A percentile compares a stretch with the other conserved stretches of the same genome.
These are phyloP conservation scores for Alcedo quadribrachys DNA, from an alignment of 2,797 vertebrate genomes.

Conservation along the genomic window DNA sequence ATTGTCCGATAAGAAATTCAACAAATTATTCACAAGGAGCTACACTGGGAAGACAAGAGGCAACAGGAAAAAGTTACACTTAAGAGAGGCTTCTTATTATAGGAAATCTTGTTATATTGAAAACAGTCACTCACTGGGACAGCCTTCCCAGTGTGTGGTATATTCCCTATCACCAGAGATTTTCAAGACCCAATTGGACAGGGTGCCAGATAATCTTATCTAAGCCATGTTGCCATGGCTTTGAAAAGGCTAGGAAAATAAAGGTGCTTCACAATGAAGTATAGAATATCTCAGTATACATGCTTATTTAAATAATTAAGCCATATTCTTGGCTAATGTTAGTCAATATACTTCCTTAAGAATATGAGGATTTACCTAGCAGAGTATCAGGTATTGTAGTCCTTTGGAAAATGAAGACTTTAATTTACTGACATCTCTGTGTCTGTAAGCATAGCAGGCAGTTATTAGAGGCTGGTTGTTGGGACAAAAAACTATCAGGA, in stretches of 20 bases:
- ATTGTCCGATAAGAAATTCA: background rate
- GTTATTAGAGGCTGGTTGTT: background rate
- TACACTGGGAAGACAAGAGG: background rate
- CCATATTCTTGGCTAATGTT: background rate
- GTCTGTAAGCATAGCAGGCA: background rate
- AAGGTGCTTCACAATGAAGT: background rate
- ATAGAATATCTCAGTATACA: background rate
- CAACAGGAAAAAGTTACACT: background rate
- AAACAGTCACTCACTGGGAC: background rate
- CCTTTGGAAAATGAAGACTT: background rate
- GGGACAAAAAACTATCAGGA: background rate
- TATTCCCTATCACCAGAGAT: background rate
- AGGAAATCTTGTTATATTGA: background rate
- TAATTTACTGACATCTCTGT: background rate
- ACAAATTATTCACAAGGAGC: background rate
- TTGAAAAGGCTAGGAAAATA: background rate
- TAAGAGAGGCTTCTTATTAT: background rate
- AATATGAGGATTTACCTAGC: background rate
- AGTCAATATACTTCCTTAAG: background rate
- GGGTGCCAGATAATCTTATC: background rate
- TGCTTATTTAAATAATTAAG: background rate
- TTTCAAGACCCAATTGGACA: background rate
- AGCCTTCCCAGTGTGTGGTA: background rate
- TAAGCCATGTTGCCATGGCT: background rate
- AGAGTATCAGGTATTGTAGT: background rate